Evolutionary conservation across 2,113 vertebrate species (phyloP), one percentile per base, ranked within the genome.

Genomic region (Pterocles gutturalis): DNA sequence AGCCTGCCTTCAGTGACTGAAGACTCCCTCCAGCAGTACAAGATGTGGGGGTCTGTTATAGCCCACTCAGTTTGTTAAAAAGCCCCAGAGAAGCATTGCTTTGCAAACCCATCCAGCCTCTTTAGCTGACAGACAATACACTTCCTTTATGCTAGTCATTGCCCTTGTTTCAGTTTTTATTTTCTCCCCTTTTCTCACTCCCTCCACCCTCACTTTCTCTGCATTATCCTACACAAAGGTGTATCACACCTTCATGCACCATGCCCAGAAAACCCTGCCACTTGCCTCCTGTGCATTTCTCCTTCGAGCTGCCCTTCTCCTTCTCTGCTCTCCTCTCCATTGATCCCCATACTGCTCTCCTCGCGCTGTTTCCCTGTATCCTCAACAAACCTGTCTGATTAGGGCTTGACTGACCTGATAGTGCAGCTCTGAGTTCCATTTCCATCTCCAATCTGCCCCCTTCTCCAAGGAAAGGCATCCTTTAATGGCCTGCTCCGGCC

Each of bases 241-340:
- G 12, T 18, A 41, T 60, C 48, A 33, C 5, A 0, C 15, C 83
- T 72, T 58, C 0, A 0, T 1, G 1, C 7, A 25, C 43, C 29
- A 3, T 69, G 36, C 62, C 31, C 2, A 1, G 9, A 20, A 69
- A 87, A 53, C 13, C 16, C 61, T 51, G 26, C 13, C 1, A 0
- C 71, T 69, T 26, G 24, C 25, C 4, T 64, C 53, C 45, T 7
- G 7, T 19, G 6, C 36, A 5, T 11, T 29, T 54, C 58, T 87
- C 45, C 58, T 72, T 75, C 3, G 2, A 77, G 22, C 41, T 41
- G 41, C 20, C 20, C 12, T 1, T 0, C 16, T 90, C 72, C 24
- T 77, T 41, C 38, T 46, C 45, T 67, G 7, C 65, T 65, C 70
- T 55, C 18, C 17, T 78, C 11, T 38, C 29, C 81, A 5, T 11